Base-by-base conservation (phyloP, 2,113 vertebrate genomes). In the Fregetta grallaria region DNA sequence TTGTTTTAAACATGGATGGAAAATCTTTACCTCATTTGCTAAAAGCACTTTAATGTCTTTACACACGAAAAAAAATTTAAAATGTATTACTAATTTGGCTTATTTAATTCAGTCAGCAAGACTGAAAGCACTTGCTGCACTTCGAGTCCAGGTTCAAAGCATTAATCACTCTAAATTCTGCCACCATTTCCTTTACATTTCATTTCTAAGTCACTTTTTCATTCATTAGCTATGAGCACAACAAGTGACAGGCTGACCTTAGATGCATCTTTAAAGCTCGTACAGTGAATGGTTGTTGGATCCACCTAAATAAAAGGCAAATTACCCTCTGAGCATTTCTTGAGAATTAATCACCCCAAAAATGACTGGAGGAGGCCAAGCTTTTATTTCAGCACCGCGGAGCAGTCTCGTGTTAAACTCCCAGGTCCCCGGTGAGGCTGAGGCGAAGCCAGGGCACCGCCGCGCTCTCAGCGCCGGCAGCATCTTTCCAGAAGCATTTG, bases 1-100 rank as follows among this genome's bases (percentile, higher is more conserved):
- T 4, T 26, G 47, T 23, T 58, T 29, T 42, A 44, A 47, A 55
- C 27, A 4, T 0, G 14, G 83, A 76, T 40, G 71, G 79, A 68
- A 96, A 91, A 88, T 47, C 83, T 91, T 94, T 49, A 65, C 72
- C 53, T 96, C 83, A 88, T 91, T 91, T 94, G 72, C 93, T 96
- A 91, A 97, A 94, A 94, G 95, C 83, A 76, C 23, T 68, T 91
- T 26, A 61, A 79, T 65, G 34, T 40, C 91, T 91, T 68, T 44
- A 70, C 68, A 34, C 23, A 18, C 7, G 6, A 4, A 68, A 26
- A 23, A 42, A 32, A 15, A 2, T 21, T 36, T 63, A 63, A 82
- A 96, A 88, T 6, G 7, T 61, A 83, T 80, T 59, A 73, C 50
- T 61, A 65, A 90, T 88, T 79, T 76, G 71, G 42, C 63, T 84